Base-by-base conservation (phyloP, 2,888 invertebrate genomes). In the Amphipyra berbera region DNA sequence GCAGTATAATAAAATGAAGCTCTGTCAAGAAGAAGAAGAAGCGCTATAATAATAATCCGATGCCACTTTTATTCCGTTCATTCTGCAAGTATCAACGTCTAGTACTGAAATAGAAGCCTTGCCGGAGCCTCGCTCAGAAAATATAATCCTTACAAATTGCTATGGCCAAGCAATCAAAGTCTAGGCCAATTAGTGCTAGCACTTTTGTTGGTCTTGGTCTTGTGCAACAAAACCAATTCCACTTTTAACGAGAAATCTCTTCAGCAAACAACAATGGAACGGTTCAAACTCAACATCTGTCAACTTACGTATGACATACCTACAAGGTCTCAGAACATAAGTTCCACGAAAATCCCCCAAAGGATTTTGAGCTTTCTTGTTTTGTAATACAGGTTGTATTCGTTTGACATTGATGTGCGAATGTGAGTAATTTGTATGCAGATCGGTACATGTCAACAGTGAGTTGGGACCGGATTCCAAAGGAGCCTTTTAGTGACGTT, bases 361-460 rank as follows among this genome's bases (percentile, higher is more conserved):
- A 21, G 40, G n/a, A 78, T 61, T 53, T 30, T 67, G n/a, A 40
- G 35, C 73, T 67, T 58, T 76, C 68, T 2, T 0, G 0, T 12
- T n/a, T 9, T 6, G 48, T 8, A 2, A 47, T 68, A 64, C 45
- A 61, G 73, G 5, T 68, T 14, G 42, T 74, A 73, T 68, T 67
- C 46, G 38, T 6, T 2, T 61, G 52, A 7, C 41, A 10, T 42
- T 6, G 14, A 41, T 41, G 64, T 65, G 61, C 58, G 59, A 70
- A 74, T 78, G 65, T 73, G 63, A 75, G 73, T 83, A 82, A 84
- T 85, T 84, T 84, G 79, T 84, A 85, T 84, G 82, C 81, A 80
- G 78, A 83, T 81, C 78, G 73, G 72, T 66, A 73, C 75, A 70
- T 76, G 85, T 83, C 84, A 84, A 74, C 75, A 70, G 78, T 83